Base-by-base conservation (phyloP, 2,113 vertebrate genomes). In the Pontoporia blainvillei region DNA sequence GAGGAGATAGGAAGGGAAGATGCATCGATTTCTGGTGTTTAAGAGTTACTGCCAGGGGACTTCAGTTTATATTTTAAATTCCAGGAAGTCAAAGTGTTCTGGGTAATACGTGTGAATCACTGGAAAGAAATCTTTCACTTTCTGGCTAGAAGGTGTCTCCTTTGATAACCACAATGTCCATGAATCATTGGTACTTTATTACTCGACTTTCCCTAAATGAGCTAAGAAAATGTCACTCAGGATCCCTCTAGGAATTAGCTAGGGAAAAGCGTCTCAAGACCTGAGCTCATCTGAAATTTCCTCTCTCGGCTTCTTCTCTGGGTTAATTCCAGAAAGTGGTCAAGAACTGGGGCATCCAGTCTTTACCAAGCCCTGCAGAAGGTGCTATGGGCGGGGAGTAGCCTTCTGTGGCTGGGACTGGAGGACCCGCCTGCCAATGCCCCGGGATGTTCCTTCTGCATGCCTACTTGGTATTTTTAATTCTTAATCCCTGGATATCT, bases 111-210 rank as follows among this genome's bases (percentile, higher is more conserved):
- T 71, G 34, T 91, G 91, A 97, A 96, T 97, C 93, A 96, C 12
- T 91, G 86, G 67, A 96, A 94, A 97, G 88, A 86, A 90, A 91
- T 73, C 75, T 87, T 89, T 44, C 90, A 95, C 64, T 46, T 95
- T 79, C 76, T 88, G 52, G 36, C 72, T 29, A 79, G 66, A 91
- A 92, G 29, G 34, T 78, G 36, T 90, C 75, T 92, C 29, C 78
- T 92, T 72, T 23, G 27, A 92, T 62, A 84, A 96, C 72, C 69
- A 78, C 93, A 88, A 12, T 18, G 39, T 72, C 81, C 44, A 46
- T 91, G 97, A 96, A 78, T 95, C 88, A 97, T 0, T 61, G 44
- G 18, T 82, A 44, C 44, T 62, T 90, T 57, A 86, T 39, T 31
- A 75, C 27, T 90, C 4, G 10, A 81, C 54, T 72, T 95, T 23